Evolutionary conservation across 2,113 vertebrate species (phyloP).

Genomic region (Mixornis gularis): DNA sequence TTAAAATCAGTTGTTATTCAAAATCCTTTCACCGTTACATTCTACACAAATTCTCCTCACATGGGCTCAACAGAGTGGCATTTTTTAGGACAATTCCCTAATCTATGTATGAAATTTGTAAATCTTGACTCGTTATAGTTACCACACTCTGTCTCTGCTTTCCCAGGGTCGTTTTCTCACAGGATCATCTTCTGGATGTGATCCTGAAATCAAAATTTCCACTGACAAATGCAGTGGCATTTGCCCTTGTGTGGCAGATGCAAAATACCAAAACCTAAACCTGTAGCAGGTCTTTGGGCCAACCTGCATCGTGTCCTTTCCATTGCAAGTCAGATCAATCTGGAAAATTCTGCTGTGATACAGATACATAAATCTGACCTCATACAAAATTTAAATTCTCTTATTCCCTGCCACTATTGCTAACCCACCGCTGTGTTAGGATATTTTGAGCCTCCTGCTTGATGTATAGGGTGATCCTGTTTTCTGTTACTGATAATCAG

Average conservation of each 20-base stretch:
- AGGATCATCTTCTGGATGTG: background rate
- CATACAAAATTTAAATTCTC: background rate
- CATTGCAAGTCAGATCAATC: background rate
- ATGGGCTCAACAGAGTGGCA: background rate
- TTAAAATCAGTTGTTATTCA: background rate
- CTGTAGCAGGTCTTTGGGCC: background rate
- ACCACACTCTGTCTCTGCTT: background rate
- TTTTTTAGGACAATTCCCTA: background rate
- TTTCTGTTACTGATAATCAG: background rate
- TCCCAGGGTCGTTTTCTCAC: background rate
- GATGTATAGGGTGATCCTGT: background rate
- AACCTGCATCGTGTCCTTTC: background rate
- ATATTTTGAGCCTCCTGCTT: background rate
- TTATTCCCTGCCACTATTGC: background rate
- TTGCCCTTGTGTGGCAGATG: background rate
- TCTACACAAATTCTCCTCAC: background rate
- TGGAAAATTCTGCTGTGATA: background rate
- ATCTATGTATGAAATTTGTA: background rate
- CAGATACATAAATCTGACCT: background rate
- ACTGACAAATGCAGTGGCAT: background rate
- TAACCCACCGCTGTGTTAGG: background rate
- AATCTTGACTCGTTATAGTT: background rate
- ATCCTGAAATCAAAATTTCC: background rate
- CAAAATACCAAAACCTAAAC: background rate
- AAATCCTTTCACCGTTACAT: background rate